These are phyloP conservation scores for Aethina tumida DNA, from an alignment of 1,140 invertebrate species.

Conservation along the genomic window DNA sequence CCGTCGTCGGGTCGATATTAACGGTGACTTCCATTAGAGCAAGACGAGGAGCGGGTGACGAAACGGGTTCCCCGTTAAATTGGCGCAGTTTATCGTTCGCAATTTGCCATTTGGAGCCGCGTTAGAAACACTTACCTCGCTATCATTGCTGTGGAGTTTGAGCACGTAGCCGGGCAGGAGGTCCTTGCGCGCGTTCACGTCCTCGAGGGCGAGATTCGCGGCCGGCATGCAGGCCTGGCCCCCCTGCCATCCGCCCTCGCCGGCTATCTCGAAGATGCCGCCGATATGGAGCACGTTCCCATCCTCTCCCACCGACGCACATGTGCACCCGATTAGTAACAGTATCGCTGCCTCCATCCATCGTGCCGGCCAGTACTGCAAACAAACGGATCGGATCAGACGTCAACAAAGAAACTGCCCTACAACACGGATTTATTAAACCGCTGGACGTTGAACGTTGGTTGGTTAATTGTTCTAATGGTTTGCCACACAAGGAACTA, in stretches of 20 bases:
- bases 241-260: slow-evolving; percentile 91
- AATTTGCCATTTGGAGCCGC: too few species aligned
- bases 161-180: slow-evolving; percentile 87
- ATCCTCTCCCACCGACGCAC: too few species aligned
- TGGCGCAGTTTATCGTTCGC: too few species aligned
- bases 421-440: too few species aligned
- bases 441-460: too few species aligned
- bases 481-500: too few species aligned
- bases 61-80: too few species aligned
- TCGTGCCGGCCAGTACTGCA: slow-evolving; percentile 32
- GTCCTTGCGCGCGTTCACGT: slow-evolving; percentile 86
- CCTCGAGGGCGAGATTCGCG: slow-evolving; percentile 86
- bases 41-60: too few species aligned
- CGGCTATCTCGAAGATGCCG: slow-evolving; percentile 93
- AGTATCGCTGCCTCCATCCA: slow-evolving; percentile 30
- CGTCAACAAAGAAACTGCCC: too few species aligned
- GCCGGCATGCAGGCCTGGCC: slow-evolving; percentile 92
- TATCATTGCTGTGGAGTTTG: slow-evolving; percentile 91
- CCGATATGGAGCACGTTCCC: slow-evolving; percentile 86
- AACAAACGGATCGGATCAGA: slow-evolving; percentile 21
- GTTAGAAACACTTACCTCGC: slow-evolving; percentile 76
- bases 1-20: too few species aligned
- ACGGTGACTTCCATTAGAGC: too few species aligned
- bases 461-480: too few species aligned
- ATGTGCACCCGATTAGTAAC: slow-evolving; percentile 16